These are phyloP conservation scores for Ciconia stormi DNA, from an alignment of 2,113 vertebrate species.

Conservation along the genomic window DNA sequence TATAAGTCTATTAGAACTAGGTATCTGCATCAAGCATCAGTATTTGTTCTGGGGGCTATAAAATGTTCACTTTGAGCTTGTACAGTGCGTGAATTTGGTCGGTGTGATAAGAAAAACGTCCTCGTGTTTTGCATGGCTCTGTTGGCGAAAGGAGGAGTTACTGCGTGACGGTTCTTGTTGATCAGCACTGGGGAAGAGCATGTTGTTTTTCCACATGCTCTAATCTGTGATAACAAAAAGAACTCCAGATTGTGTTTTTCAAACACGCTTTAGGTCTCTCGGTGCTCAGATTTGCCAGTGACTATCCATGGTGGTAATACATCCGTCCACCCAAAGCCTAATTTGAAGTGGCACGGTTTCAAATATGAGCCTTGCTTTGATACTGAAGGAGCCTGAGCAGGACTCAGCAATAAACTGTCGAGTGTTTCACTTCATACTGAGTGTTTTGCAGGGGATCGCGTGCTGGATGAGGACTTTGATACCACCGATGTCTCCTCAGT, in stretches of 20 bases:
- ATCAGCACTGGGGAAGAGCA: neutral
- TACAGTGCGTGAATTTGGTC: neutral
- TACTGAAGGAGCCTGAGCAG: neutral
- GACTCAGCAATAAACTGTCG: accelerated
- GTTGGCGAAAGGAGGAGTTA: neutral
- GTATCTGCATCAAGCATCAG: neutral
- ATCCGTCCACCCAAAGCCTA: neutral
- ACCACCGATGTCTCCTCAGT: accelerated
- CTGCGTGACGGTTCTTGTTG: neutral
- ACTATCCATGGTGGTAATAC: accelerated
- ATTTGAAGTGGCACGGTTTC: neutral
- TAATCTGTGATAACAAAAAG: conserved; percentile 4
- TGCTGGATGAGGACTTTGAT: neutral
- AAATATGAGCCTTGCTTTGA: neutral
- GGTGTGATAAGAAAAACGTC: conserved; percentile 21
- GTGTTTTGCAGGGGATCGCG: neutral
- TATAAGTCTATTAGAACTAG: neutral
- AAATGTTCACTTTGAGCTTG: neutral
- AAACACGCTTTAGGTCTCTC: neutral
- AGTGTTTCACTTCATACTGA: neutral
- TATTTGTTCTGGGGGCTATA: neutral
- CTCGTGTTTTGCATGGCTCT: neutral
- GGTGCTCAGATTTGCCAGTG: neutral
- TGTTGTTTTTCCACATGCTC: conserved; percentile 24
- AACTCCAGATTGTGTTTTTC: conserved; percentile 16